phyloP scores from a whole-genome alignment of 1,140 invertebrate genomes.

The Conus ventricosus region DNA sequence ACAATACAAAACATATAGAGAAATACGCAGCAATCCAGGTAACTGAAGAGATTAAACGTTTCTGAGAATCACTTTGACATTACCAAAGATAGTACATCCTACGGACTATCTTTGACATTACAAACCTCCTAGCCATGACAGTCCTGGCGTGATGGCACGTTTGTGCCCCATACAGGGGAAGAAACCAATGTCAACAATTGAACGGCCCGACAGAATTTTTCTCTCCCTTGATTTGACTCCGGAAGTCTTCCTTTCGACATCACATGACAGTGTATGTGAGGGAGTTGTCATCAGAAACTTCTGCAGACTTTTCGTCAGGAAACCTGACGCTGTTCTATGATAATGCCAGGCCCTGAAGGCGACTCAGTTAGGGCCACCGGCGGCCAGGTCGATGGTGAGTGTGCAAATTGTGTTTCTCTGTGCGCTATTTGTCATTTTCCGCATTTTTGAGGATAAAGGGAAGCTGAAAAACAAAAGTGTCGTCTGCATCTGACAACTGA shows the following conservation, averaged over 20 bases:
- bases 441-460: background rate
- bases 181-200: background rate
- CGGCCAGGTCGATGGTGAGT: conserved; percentile 68
- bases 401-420: conserved; percentile 1
- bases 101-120: background rate
- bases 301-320: background rate
- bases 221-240: background rate
- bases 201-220: background rate
- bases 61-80: background rate
- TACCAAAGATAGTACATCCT: background rate
- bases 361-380: conserved; percentile 59
- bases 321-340: conserved; percentile 47
- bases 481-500: background rate
- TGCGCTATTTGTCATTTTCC: conserved; percentile 2
- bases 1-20: background rate
- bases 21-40: no score
- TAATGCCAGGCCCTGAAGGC: conserved; percentile 65
- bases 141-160: background rate
- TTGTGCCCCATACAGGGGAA: background rate
- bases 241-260: conserved; percentile 32
- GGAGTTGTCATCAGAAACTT: conserved; percentile 16
- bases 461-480: background rate
- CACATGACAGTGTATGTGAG: conserved; percentile 16
- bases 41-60: background rate
- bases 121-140: no score